Evolutionary conservation across 1,140 invertebrate species (phyloP).

Genomic region (Sinonovacula constricta): DNA sequence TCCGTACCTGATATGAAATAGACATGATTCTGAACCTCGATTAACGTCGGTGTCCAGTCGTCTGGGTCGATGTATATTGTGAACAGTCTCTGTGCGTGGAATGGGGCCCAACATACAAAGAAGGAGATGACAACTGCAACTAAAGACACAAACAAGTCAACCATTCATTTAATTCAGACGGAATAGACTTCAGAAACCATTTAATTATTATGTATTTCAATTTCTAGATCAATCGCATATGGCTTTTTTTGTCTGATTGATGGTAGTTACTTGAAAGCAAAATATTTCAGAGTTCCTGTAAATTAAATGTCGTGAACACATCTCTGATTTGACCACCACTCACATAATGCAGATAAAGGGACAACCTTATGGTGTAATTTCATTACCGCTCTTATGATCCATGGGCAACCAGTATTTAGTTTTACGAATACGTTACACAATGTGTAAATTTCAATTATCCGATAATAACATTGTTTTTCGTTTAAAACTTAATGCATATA

Average conservation of each 20-base stretch:
- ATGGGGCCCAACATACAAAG: slow-evolving; percentile 96
- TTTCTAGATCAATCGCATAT: background rate
- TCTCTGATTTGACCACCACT: no score
- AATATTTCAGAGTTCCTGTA: background rate
- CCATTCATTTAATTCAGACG: background rate
- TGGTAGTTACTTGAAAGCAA: background rate
- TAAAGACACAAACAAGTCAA: slow-evolving; percentile 78
- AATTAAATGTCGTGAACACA: no score
- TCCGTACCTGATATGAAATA: slow-evolving; percentile 71
- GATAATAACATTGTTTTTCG: no score
- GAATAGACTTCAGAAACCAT: background rate
- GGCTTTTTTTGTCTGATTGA: background rate
- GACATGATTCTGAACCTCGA: slow-evolving; percentile 65
- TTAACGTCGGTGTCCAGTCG: slow-evolving; percentile 64
- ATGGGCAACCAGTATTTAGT: no score
- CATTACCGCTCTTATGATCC: no score
- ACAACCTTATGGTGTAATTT: no score
- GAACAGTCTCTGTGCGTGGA: slow-evolving; percentile 91
- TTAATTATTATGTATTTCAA: background rate
- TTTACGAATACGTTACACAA: no score
- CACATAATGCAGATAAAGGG: no score
- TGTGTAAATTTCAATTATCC: no score
- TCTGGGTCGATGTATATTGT: slow-evolving; percentile 83
- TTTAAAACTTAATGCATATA: no score
- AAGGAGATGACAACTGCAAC: slow-evolving; percentile 95